Conservation (phyloP, 2,797 vertebrate species). For the Oreochromis mossambicus region DNA sequence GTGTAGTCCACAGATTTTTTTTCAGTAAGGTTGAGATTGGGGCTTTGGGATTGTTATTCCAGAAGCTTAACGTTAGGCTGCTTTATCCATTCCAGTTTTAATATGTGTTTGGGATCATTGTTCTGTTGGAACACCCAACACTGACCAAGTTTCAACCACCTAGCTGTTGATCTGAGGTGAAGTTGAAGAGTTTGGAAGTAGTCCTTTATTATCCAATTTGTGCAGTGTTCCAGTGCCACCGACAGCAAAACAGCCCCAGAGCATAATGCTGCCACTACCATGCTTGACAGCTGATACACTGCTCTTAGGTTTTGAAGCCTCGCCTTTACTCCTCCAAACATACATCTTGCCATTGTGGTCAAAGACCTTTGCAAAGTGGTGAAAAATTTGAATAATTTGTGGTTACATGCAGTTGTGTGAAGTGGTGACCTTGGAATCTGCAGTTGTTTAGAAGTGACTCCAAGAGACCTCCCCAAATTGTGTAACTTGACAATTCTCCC, state of each 20-base stretch:
- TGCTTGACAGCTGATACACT: background rate
- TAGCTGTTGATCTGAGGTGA: background rate
- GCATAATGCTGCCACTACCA: background rate
- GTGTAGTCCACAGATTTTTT: background rate
- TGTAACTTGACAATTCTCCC: background rate
- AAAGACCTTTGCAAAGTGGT: background rate
- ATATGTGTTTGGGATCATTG: background rate
- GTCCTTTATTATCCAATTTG: background rate
- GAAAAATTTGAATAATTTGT: background rate
- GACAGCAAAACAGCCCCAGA: background rate
- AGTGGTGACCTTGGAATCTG: background rate
- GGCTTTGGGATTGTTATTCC: background rate
- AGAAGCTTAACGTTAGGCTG: background rate
- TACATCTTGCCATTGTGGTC: background rate
- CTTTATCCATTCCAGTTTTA: background rate
- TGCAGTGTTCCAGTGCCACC: background rate
- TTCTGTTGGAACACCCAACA: accelerated
- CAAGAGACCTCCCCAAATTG: background rate
- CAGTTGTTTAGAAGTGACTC: background rate
- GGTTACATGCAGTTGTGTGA: background rate
- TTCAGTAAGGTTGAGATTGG: accelerated
- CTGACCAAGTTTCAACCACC: background rate
- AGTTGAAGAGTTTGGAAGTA: background rate
- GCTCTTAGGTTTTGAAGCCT: background rate
- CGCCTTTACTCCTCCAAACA: background rate